These are phyloP conservation scores for Laticauda laticaudata DNA, from an alignment of 2,113 vertebrate species.

Conservation along the genomic window DNA sequence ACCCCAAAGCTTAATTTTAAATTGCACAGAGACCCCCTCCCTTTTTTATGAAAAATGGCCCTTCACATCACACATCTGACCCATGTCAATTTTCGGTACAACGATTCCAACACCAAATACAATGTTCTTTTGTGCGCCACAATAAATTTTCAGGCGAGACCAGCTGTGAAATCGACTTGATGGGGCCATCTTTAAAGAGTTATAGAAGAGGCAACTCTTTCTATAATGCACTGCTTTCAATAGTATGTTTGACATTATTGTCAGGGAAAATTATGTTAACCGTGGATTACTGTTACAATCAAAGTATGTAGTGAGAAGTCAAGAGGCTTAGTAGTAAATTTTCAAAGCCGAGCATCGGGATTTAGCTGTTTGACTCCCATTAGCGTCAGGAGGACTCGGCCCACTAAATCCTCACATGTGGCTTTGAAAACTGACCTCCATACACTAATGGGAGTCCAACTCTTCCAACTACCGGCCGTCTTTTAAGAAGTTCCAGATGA, in stretches of 20 bases:
- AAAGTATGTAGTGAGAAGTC: slow-evolving; percentile 73
- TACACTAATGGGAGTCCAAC: slow-evolving; percentile 44
- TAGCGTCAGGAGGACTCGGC: slow-evolving; percentile 60
- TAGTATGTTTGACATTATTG: slow-evolving; percentile 75
- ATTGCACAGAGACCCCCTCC: neutral
- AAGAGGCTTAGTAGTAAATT: slow-evolving; percentile 67
- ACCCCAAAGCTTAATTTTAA: neutral
- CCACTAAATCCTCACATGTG: slow-evolving; percentile 51
- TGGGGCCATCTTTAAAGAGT: slow-evolving; percentile 70
- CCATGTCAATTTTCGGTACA: neutral
- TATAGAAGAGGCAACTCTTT: slow-evolving; percentile 67
- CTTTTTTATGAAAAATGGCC: neutral
- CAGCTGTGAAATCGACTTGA: slow-evolving; percentile 49
- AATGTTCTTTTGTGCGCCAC: slow-evolving; percentile 19
- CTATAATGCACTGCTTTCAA: slow-evolving; percentile 72
- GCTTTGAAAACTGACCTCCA: slow-evolving; percentile 66
- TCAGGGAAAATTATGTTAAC: slow-evolving; percentile 74
- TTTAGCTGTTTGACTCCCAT: slow-evolving; percentile 69
- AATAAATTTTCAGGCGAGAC: slow-evolving; percentile 38
- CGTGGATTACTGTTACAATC: slow-evolving; percentile 74
- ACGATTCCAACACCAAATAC: neutral
- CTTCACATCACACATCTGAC: neutral
- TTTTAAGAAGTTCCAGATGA: slow-evolving; percentile 67
- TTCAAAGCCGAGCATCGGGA: slow-evolving; percentile 66
- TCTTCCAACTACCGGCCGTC: neutral